These are phyloP conservation scores for Rhamnusium bicolor DNA, from an alignment of 2,888 invertebrate genomes.

Conservation along the genomic window DNA sequence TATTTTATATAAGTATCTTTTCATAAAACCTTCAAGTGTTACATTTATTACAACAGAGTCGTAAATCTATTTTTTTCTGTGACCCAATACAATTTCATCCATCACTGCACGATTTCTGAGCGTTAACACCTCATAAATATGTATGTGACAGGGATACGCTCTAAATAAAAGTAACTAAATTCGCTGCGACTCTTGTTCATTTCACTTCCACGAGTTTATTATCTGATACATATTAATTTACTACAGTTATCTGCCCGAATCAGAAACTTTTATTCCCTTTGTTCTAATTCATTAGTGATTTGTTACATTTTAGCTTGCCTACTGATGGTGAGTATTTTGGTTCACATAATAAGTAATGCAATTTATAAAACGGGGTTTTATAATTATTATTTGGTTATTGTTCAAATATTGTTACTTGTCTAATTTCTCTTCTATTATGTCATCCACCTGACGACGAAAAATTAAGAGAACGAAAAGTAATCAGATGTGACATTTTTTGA, in stretches of 20 bases:
- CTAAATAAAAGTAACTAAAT: conserved; percentile 32
- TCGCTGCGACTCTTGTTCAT: neutral
- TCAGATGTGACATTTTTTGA: too few relatives aligned
- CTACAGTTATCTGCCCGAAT: neutral
- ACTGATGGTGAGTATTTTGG: neutral
- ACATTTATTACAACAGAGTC: neutral
- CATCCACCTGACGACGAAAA: too few relatives aligned
- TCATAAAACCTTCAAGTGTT: neutral
- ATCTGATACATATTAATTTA: conserved; percentile 30
- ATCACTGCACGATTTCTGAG: conserved; percentile 17
- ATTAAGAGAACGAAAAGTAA: too few relatives aligned
- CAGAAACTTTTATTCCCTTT: neutral
- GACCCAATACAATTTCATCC: neutral
- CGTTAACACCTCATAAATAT: conserved; percentile 35
- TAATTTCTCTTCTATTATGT: too few relatives aligned
- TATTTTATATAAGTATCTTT: neutral
- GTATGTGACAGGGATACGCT: conserved; percentile 22
- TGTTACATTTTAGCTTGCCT: neutral
- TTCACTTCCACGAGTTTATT: conserved; percentile 18
- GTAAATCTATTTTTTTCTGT: neutral
- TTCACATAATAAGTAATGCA: too few relatives aligned
- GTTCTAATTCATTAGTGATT: neutral
- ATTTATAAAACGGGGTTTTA: too few relatives aligned
- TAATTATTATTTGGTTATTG: too few relatives aligned
- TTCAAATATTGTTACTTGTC: too few relatives aligned